Evolutionary conservation across 2,113 vertebrate species (phyloP).

Genomic region (Jacana jacana): DNA sequence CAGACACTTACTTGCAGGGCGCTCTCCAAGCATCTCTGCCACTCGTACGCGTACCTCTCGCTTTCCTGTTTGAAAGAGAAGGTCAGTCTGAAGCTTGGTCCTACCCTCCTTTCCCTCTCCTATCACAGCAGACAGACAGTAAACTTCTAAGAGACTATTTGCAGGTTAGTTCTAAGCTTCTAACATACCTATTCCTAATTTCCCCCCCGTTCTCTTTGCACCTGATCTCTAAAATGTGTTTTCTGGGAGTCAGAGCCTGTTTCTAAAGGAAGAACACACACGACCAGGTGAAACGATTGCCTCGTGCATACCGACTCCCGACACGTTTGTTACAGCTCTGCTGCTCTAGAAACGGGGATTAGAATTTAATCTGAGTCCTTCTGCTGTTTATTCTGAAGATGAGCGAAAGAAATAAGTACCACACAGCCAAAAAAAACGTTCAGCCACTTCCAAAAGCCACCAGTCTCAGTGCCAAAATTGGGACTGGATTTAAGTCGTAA

Average conservation of each 20-base stretch:
- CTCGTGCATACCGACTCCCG: background rate
- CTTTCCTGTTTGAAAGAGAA: slow-evolving; percentile 83
- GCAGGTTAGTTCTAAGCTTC: background rate
- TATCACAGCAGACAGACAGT: background rate
- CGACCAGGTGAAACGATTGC: background rate
- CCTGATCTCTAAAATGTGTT: background rate
- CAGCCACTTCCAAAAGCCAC: background rate
- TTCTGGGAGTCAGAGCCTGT: background rate
- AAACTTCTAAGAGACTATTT: background rate
- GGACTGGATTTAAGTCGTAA: slow-evolving; percentile 1
- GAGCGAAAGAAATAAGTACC: background rate
- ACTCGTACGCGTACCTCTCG: slow-evolving; percentile 95
- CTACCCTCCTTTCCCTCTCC: background rate
- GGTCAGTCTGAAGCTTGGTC: background rate
- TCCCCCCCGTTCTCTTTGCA: background rate
- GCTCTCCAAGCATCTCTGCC: slow-evolving; percentile 94
- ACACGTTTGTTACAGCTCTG: background rate
- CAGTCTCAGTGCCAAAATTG: background rate
- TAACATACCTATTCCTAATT: background rate
- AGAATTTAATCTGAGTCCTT: background rate
- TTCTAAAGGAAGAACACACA: background rate
- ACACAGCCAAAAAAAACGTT: background rate
- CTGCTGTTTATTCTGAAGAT: background rate
- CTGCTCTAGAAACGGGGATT: background rate
- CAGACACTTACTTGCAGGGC: slow-evolving; percentile 85